phyloP scores from a whole-genome alignment of 2,113 vertebrate genomes.

The Coregonus clupeaformis region DNA sequence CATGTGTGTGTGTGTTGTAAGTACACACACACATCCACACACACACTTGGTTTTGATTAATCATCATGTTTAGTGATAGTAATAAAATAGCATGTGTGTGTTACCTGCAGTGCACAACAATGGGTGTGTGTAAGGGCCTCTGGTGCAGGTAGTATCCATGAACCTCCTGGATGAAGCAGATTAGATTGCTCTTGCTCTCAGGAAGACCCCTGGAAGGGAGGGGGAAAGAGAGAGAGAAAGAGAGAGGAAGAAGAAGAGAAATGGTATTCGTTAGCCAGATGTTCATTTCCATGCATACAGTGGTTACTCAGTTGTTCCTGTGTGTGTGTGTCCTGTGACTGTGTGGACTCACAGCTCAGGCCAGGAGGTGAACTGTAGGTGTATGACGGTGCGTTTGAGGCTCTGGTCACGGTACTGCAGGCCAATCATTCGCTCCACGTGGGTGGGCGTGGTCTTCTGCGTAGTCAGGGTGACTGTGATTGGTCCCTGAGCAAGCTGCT shows the following conservation, averaged over 20 bases:
- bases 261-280: background rate
- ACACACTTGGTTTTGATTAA: background rate
- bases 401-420: constrained; percentile 93
- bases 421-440: constrained; percentile 90
- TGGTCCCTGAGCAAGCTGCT: constrained; percentile 85
- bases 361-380: constrained; percentile 95
- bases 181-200: constrained; percentile 85
- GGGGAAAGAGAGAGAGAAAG: background rate
- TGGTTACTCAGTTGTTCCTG: background rate
- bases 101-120: constrained; percentile 95
- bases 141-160: constrained; percentile 93
- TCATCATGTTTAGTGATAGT: background rate
- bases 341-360: constrained; percentile 84
- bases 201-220: constrained; percentile 81
- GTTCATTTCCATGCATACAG: background rate
- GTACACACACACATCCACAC: background rate
- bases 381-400: constrained; percentile 89
- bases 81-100: constrained; percentile 41
- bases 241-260: background rate
- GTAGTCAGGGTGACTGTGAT: constrained; percentile 86
- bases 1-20: no score
- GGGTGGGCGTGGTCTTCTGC: constrained; percentile 81
- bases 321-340: background rate
- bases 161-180: constrained; percentile 92
- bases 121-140: constrained; percentile 89